These are phyloP conservation scores for Melangyna quadrimaculata DNA, from an alignment of 2,888 invertebrate species.

Conservation along the genomic window DNA sequence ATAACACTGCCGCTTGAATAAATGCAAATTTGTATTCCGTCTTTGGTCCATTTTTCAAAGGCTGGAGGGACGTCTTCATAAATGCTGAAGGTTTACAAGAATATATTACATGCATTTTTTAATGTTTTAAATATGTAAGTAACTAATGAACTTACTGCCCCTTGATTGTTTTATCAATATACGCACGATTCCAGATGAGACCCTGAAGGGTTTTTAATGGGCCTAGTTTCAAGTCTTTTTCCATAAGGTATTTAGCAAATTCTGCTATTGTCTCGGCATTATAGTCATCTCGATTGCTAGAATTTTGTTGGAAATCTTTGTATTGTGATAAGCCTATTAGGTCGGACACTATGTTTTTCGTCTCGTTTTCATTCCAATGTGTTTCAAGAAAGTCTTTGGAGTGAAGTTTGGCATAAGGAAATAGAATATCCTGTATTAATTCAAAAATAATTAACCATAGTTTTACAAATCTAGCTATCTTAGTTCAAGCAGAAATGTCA, in stretches of 20 bases:
- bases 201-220: conserved; percentile 95
- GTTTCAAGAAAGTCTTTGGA: conserved; percentile 86
- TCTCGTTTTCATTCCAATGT: conserved; percentile 87
- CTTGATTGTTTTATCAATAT: conserved; percentile 88
- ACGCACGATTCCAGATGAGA: conserved; percentile 93
- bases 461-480: no score
- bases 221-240: conserved; percentile 88
- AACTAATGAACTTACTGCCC: conserved; percentile 96
- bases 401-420: conserved; percentile 89
- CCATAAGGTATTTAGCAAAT: conserved; percentile 91
- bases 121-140: no score
- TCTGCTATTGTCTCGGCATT: conserved; percentile 84
- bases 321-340: conserved; percentile 83
- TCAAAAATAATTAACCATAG: no score
- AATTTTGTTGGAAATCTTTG: conserved; percentile 68
- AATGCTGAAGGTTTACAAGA: no score
- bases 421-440: conserved; percentile 86
- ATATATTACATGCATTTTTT: no score
- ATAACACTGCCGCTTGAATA: conserved; percentile 96
- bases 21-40: conserved; percentile 88
- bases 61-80: conserved; percentile 92
- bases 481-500: no score
- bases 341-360: conserved; percentile 85
- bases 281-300: conserved; percentile 79
- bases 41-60: conserved; percentile 87